phyloP scores from a whole-genome alignment of 2,888 invertebrate genomes.

The Ecliptopera silaceata region DNA sequence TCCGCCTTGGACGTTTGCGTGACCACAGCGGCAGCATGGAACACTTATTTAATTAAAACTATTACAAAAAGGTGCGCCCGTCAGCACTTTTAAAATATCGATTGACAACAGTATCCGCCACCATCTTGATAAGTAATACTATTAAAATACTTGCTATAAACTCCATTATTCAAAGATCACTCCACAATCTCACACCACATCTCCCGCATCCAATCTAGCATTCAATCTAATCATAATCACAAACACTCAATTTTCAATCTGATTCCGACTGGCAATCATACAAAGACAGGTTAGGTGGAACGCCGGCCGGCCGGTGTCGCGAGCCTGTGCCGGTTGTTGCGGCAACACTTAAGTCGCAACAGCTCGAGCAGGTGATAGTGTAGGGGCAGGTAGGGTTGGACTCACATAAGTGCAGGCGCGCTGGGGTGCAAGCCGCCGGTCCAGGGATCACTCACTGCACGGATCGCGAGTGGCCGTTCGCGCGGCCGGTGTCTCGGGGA shows the following conservation, averaged over 20 bases:
- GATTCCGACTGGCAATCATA: conserved; percentile 22
- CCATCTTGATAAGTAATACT: conserved; percentile 40
- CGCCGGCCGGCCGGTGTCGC: conserved; percentile 66
- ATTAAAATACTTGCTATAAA: conserved; percentile 18
- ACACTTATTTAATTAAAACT: conserved; percentile 65
- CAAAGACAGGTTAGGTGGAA: conserved; percentile 60
- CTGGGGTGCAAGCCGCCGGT: conserved; percentile 60
- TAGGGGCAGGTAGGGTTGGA: conserved; percentile 38
- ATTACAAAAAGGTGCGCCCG: conserved; percentile 31
- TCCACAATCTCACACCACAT: conserved; percentile 26
- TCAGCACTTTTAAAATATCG: conserved; percentile 21
- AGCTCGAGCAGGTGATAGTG: conserved; percentile 3
- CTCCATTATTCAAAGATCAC: conserved; percentile 9
- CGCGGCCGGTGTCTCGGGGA: conserved; percentile 81
- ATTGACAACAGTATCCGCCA: conserved; percentile 34
- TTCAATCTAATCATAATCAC: conserved; percentile 29
- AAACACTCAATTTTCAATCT: conserved; percentile 31
- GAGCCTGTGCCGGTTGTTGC: conserved; percentile 15
- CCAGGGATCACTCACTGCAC: conserved; percentile 61
- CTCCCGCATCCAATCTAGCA: conserved; percentile 26
- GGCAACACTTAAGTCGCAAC: conserved; percentile 17
- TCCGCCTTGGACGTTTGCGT: conserved; percentile 50
- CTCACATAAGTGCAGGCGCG: conserved; percentile 72
- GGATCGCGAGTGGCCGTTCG: conserved; percentile 76
- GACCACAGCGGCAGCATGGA: conserved; percentile 47